A percentile compares a stretch with the other conserved stretches of the same genome.
These are phyloP conservation scores for Microctonus hyperodae DNA, from an alignment of 2,888 invertebrate genomes.

Conservation along the genomic window DNA sequence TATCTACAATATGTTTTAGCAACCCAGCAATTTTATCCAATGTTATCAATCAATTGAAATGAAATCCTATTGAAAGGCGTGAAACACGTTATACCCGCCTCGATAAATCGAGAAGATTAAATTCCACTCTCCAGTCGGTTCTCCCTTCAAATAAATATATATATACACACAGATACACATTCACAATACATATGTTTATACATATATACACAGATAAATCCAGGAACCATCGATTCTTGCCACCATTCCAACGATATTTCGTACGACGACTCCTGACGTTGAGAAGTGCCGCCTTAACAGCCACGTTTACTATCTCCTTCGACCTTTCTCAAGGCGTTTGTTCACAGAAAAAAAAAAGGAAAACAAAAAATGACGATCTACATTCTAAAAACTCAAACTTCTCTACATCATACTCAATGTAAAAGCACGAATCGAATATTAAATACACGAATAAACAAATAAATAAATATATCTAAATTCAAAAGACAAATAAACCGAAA, in stretches of 20 bases:
- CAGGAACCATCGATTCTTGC: neutral
- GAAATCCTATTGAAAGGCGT: neutral
- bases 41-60: neutral
- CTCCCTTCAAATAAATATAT: conserved; percentile 9
- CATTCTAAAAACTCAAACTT: no score
- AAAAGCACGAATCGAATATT: no score
- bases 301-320: conserved; percentile 9
- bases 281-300: conserved; percentile 5
- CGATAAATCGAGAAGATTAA: conserved; percentile 31
- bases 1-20: neutral
- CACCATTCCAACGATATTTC: neutral
- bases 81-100: neutral
- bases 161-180: conserved; percentile 15
- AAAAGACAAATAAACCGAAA: neutral
- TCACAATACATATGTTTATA: neutral
- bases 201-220: neutral
- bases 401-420: no score
- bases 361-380: conserved; percentile 18
- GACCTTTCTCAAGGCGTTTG: neutral
- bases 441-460: conserved; percentile 10
- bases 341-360: neutral
- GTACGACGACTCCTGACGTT: neutral
- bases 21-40: neutral
- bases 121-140: conserved; percentile 20
- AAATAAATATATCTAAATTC: neutral